phyloP scores from a whole-genome alignment of 2,888 invertebrate species.

The Melanostoma scalare region DNA sequence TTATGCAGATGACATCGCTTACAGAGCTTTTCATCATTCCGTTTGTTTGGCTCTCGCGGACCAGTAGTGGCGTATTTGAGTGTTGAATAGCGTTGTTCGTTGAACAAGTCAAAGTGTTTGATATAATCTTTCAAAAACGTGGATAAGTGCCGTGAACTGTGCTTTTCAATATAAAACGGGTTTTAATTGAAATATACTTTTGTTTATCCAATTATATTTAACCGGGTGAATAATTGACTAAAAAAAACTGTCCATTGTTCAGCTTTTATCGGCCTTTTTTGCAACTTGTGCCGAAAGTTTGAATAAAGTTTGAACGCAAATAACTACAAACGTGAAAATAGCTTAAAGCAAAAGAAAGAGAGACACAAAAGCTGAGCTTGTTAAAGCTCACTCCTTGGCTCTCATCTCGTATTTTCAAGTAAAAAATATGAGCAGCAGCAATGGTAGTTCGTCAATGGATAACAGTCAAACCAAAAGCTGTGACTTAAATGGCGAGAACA shows the following conservation, averaged over 20 bases:
- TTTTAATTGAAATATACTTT: too few relatives aligned
- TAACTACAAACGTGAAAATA: constrained; percentile 1
- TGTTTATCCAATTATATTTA: constrained; percentile 6
- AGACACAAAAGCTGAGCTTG: constrained; percentile 64
- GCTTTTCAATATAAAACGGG: too few relatives aligned
- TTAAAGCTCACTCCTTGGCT: constrained; percentile 31
- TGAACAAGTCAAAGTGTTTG: neutral
- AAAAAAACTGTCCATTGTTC: constrained; percentile 9
- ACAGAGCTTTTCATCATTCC: constrained; percentile 55
- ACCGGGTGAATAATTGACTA: constrained; percentile 10
- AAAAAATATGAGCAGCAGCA: constrained; percentile 48
- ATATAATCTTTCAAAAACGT: too few relatives aligned
- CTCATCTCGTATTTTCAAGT: neutral
- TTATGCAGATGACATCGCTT: constrained; percentile 28
- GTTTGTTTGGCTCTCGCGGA: constrained; percentile 24
- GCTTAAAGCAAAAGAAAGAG: constrained; percentile 29
- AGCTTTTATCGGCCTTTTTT: constrained; percentile 25
- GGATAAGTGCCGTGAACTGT: too few relatives aligned
- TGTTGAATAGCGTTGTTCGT: neutral
- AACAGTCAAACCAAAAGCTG: constrained; percentile 51
- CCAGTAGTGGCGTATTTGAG: constrained; percentile 28
- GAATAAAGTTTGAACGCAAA: constrained; percentile 25
- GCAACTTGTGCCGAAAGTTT: constrained; percentile 50
- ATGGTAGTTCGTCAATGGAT: constrained; percentile 35
- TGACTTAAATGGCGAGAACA: neutral